Percentiles rank a stretch among this genome's conserved stretches.
These are phyloP conservation scores for Strigamia transsilvanica DNA, from an alignment of 2,888 invertebrate species.

Conservation along the genomic window DNA sequence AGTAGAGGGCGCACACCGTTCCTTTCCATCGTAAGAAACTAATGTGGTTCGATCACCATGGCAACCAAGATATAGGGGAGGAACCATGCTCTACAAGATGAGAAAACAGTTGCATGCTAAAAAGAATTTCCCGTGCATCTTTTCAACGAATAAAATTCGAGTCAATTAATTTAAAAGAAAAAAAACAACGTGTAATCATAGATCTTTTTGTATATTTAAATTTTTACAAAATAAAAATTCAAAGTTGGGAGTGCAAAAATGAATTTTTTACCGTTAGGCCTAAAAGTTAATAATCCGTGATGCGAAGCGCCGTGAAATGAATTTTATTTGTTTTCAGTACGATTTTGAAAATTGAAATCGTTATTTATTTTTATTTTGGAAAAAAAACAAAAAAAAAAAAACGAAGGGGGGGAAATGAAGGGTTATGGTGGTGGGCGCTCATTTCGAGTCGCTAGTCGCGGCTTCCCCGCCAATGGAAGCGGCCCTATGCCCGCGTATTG, in stretches of 20 bases:
- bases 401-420: neutral
- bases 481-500: conserved; percentile 38
- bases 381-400: neutral
- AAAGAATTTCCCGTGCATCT: neutral
- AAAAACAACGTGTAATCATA: no score
- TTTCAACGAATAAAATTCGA: neutral
- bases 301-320: no score
- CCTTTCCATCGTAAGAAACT: conserved; percentile 27
- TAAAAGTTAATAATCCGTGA: neutral
- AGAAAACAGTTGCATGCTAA: conserved; percentile 23
- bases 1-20: conserved; percentile 26
- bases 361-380: neutral
- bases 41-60: conserved; percentile 38
- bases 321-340: neutral
- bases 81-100: conserved; percentile 13
- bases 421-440: conserved; percentile 8
- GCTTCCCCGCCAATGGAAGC: conserved; percentile 32
- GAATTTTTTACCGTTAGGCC: neutral
- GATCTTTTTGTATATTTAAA: no score
- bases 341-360: no score
- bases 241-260: neutral
- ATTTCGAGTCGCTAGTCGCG: conserved; percentile 16
- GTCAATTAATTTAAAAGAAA: neutral
- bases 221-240: neutral
- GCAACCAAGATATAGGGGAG: conserved; percentile 31